Conservation (phyloP, 1,140 invertebrate genomes). For the Euura saliciscinereae region DNA sequence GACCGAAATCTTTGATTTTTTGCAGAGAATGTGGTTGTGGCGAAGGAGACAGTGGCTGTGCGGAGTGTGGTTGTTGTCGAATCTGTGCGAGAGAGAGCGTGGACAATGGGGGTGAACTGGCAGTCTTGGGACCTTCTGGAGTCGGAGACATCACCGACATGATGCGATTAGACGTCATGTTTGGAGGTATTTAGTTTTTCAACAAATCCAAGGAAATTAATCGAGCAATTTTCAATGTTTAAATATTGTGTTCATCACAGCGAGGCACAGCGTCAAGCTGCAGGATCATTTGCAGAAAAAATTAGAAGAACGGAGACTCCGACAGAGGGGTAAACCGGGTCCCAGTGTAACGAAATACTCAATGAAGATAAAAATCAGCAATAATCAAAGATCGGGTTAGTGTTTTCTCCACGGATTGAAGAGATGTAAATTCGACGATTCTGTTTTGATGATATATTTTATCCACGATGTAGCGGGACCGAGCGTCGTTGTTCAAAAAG, state of each 20-base stretch:
- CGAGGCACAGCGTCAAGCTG: conserved; percentile 61
- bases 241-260: conserved; percentile 30
- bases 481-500: conserved; percentile 42
- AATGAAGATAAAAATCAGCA: conserved; percentile 54
- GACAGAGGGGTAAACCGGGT: conserved; percentile 57
- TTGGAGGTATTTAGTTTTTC: conserved; percentile 43
- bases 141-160: conserved; percentile 61
- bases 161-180: conserved; percentile 63
- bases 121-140: conserved; percentile 58
- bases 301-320: conserved; percentile 65
- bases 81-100: conserved; percentile 80
- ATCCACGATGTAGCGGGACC: conserved; percentile 31
- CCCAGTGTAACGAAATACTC: conserved; percentile 49
- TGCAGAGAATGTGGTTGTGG: conserved; percentile 92
- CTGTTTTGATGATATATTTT: conserved; percentile 11
- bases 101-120: conserved; percentile 58
- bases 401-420: not conserved
- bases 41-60: conserved; percentile 91
- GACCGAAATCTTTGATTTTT: conserved; percentile 21
- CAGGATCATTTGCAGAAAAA: conserved; percentile 64
- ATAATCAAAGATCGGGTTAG: conserved; percentile 47
- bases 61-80: conserved; percentile 89
- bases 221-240: not conserved
- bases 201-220: not conserved
- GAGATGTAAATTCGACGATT: not conserved